phyloP scores from a whole-genome alignment of 2,797 vertebrate genomes.

The Danio albolineatus region DNA sequence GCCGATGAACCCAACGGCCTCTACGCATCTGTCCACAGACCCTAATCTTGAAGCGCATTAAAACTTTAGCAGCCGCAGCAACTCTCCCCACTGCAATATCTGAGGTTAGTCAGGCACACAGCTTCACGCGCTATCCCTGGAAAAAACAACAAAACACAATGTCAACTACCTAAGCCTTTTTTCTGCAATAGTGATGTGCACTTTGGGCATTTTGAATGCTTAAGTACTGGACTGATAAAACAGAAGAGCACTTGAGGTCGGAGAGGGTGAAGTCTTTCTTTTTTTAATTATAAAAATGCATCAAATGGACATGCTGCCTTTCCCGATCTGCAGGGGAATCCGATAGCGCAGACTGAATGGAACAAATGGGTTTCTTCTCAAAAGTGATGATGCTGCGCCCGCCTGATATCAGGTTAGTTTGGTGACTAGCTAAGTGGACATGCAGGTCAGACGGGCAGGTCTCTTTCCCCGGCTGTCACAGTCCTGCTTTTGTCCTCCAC shows the following conservation, averaged over 20 bases:
- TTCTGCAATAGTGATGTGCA: slow-evolving; percentile 6
- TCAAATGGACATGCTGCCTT: background rate
- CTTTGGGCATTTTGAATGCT: background rate
- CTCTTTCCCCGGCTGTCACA: slow-evolving; percentile 6
- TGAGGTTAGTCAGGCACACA: slow-evolving; percentile 19
- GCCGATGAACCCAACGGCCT: background rate
- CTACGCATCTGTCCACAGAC: slow-evolving; percentile 16
- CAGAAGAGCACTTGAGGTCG: background rate
- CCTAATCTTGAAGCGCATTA: slow-evolving; percentile 28
- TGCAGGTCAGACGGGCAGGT: slow-evolving; percentile 11
- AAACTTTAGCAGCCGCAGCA: slow-evolving; percentile 31
- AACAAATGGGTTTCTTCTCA: background rate
- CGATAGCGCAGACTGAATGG: background rate
- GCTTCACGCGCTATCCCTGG: background rate
- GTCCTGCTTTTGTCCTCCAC: slow-evolving; percentile 28
- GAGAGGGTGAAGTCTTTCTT: background rate
- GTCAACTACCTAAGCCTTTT: slow-evolving; percentile 8
- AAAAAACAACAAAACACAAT: slow-evolving; percentile 6
- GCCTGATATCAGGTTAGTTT: slow-evolving; percentile 5
- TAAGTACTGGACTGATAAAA: slow-evolving; percentile 1
- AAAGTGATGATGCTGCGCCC: background rate
- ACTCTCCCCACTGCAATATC: background rate
- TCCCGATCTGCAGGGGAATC: background rate
- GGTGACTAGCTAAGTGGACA: slow-evolving; percentile 12
- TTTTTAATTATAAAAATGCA: background rate